phyloP scores from a whole-genome alignment of 1,140 invertebrate species.

The Heliconius melpomene region DNA sequence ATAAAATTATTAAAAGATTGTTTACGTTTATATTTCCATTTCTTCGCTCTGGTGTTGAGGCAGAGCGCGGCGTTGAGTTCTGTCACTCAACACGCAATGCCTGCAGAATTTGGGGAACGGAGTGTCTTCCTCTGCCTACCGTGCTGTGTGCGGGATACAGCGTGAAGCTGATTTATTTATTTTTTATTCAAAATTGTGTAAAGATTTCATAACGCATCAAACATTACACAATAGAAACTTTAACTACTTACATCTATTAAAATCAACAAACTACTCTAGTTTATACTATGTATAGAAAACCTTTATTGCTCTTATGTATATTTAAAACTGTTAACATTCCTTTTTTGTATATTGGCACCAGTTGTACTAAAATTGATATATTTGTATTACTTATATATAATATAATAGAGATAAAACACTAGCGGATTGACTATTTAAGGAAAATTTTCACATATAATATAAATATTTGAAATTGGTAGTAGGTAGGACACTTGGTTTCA shows the following conservation, averaged over 20 bases:
- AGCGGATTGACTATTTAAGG: too few relatives aligned
- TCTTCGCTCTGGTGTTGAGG: too few relatives aligned
- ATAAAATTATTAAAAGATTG: neutral
- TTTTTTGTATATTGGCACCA: slow-evolving; percentile 27
- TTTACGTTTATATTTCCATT: too few relatives aligned
- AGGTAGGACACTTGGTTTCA: neutral
- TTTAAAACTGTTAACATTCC: slow-evolving; percentile 11
- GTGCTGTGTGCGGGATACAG: too few relatives aligned
- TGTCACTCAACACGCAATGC: too few relatives aligned
- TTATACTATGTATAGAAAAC: neutral
- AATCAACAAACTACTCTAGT: slow-evolving; percentile 10
- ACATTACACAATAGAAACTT: neutral
- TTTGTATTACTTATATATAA: neutral
- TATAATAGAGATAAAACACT: too few relatives aligned
- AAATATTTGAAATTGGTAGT: neutral
- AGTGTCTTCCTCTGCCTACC: too few relatives aligned
- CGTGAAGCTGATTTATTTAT: too few relatives aligned
- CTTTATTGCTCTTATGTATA: neutral
- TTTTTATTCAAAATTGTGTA: neutral
- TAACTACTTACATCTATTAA: slow-evolving; percentile 6
- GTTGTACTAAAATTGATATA: slow-evolving; percentile 16
- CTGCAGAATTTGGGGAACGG: too few relatives aligned
- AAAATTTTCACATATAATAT: neutral
- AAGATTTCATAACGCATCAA: neutral
- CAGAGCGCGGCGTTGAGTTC: too few relatives aligned